Conservation (phyloP, 2,797 vertebrate species). For the Lutjanus argentimaculatus region DNA sequence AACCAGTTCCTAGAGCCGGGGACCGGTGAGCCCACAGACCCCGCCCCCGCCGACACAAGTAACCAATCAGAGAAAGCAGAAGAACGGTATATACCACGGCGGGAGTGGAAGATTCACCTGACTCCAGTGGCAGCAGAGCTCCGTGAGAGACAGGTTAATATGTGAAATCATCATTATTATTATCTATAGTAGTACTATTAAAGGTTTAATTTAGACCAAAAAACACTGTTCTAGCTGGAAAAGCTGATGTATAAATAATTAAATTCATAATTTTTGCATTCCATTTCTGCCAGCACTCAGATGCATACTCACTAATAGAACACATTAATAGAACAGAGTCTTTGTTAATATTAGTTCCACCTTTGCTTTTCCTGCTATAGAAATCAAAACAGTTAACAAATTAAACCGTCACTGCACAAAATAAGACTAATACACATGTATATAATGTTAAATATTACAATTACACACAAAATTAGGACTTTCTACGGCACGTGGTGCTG, state of each 20-base stretch:
- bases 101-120: conserved; percentile 93
- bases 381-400: neutral
- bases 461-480: too few relatives aligned
- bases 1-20: conserved; percentile 89
- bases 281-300: neutral
- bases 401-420: too few relatives aligned
- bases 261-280: neutral
- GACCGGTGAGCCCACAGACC: conserved; percentile 84
- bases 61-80: conserved; percentile 86
- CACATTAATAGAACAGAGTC: neutral
- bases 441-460: too few relatives aligned
- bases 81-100: conserved; percentile 88
- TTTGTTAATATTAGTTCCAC: neutral
- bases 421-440: too few relatives aligned
- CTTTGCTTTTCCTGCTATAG: neutral
- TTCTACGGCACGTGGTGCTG: too few relatives aligned
- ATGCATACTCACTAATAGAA: conserved; percentile 1
- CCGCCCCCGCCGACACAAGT: conserved; percentile 66
- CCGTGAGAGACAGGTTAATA: conserved; percentile 75
- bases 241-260: neutral
- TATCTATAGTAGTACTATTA: neutral
- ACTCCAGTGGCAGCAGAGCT: conserved; percentile 85
- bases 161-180: neutral
- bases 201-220: neutral
- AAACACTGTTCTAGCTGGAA: neutral